A percentile compares a stretch with the other conserved stretches of the same genome.
phyloP scores from a whole-genome alignment of 2,888 invertebrate species.

The Tuberolachnus salignus region DNA sequence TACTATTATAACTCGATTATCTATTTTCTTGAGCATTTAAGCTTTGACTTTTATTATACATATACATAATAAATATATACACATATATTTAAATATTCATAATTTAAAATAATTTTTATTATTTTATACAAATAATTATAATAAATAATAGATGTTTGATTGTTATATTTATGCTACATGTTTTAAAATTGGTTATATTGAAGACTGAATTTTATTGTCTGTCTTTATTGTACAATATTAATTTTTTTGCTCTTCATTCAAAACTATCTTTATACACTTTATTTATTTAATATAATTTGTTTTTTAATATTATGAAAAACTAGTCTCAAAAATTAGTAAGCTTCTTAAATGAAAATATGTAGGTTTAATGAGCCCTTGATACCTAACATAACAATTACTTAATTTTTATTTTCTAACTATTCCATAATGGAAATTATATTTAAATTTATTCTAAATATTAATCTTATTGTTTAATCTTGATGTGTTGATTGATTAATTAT shows the following conservation, averaged over 20 bases:
- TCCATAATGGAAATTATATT: not conserved
- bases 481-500: conserved; percentile 42
- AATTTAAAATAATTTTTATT: conserved; percentile 5
- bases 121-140: not conserved
- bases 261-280: not conserved
- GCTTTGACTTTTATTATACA: not conserved
- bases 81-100: conserved; percentile 6
- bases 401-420: conserved; percentile 4
- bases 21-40: not conserved
- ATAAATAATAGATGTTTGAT: not conserved
- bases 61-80: too few relatives aligned
- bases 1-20: conserved; percentile 10
- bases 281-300: not conserved
- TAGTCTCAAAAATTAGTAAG: conserved; percentile 36
- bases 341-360: not conserved
- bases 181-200: not conserved
- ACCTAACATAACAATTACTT: conserved; percentile 15
- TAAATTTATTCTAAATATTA: not conserved
- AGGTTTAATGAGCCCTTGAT: conserved; percentile 13
- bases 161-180: not conserved
- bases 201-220: conserved; percentile 26
- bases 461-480: not conserved
- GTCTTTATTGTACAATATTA: conserved; percentile 26
- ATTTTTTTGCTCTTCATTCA: conserved; percentile 8
- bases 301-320: conserved; percentile 5